Percentiles rank a stretch among this genome's conserved stretches.
Evolutionary conservation across 2,797 vertebrate genomes (phyloP).

Genomic region (Phaenicophaeus curvirostris): DNA sequence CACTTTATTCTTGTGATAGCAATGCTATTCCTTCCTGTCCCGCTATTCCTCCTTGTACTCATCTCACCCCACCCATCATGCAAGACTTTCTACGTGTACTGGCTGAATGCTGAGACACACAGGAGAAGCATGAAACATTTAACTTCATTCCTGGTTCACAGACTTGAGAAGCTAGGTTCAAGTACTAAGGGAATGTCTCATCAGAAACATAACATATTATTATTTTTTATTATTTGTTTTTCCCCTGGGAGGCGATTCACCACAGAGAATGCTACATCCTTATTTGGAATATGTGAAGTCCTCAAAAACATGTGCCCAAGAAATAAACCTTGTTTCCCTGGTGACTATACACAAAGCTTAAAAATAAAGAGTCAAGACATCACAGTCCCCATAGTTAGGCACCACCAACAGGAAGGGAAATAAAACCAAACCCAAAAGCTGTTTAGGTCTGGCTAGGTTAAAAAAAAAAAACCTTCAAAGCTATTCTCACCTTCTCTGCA

Average conservation of each 20-base stretch:
- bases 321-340: no score
- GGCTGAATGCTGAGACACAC: neutral
- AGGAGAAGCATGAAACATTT: neutral
- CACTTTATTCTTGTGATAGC: neutral
- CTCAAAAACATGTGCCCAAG: neutral
- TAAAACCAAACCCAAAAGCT: neutral
- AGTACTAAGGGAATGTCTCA: neutral
- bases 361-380: neutral
- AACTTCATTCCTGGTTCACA: neutral
- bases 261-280: neutral
- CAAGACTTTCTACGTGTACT: accelerated
- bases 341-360: neutral
- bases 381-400: accelerated
- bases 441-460: neutral
- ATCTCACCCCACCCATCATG: accelerated
- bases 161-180: neutral
- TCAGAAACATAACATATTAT: neutral
- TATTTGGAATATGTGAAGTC: neutral
- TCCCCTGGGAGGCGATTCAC: neutral
- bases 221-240: neutral
- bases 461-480: neutral
- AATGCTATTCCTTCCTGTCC: neutral
- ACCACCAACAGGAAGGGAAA: neutral
- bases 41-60: accelerated
- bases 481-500: neutral